A percentile compares a stretch with the other conserved stretches of the same genome.
Evolutionary conservation across 2,797 vertebrate species (phyloP).

Genomic region (Enteromius mattozi): DNA sequence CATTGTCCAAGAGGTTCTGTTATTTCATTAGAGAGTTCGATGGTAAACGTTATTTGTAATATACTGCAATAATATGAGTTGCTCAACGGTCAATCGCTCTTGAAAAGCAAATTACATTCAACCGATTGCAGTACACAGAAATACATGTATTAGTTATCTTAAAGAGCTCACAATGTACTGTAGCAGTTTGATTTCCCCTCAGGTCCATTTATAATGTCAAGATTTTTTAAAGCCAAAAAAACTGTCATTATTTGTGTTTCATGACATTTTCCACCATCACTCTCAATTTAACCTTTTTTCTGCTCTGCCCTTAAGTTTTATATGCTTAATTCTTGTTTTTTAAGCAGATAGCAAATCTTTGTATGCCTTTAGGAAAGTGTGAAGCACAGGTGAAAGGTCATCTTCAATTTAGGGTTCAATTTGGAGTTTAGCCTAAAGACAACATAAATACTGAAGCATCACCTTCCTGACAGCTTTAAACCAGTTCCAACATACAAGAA

Average conservation of each 20-base stretch:
- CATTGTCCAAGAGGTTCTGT: conserved; percentile 19
- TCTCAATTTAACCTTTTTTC: not conserved
- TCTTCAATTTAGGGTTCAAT: not conserved
- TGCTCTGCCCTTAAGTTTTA: not conserved
- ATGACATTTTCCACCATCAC: not conserved
- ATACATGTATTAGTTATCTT: not conserved
- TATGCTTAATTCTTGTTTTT: not conserved
- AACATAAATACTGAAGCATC: not conserved
- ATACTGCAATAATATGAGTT: not conserved
- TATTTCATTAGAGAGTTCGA: conserved; percentile 2
- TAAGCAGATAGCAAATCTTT: not conserved
- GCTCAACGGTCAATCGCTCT: not conserved
- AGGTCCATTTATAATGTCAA: conserved; percentile 3
- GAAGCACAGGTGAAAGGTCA: not conserved
- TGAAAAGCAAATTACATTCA: not conserved
- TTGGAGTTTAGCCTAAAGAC: not conserved
- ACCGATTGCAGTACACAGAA: not conserved
- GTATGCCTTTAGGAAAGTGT: not conserved
- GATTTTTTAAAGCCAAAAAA: not conserved
- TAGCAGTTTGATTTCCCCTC: not conserved
- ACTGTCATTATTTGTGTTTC: not conserved
- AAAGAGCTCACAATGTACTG: not conserved
- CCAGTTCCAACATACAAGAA: not conserved
- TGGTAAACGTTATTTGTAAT: conserved; percentile 3
- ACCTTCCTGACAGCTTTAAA: not conserved